A percentile compares a stretch with the other conserved stretches of the same genome.
These are phyloP conservation scores for Dascillus cervinus DNA, from an alignment of 2,888 invertebrate species.

Conservation along the genomic window DNA sequence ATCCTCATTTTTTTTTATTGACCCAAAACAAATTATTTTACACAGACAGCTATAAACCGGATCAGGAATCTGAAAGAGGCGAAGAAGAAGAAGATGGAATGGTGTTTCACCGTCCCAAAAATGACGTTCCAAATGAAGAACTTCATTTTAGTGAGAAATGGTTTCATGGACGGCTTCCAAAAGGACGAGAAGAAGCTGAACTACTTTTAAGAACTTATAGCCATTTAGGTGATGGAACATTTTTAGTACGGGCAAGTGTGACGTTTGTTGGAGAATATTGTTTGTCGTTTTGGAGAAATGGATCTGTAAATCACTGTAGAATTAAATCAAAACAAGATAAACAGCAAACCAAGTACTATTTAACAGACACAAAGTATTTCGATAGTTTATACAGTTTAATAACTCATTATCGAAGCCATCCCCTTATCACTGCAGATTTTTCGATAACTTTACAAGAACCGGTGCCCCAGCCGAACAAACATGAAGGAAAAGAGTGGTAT, in stretches of 20 bases:
- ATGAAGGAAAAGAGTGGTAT: constrained; percentile 91
- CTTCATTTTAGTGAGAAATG: constrained; percentile 87
- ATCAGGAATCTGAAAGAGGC: constrained; percentile 32
- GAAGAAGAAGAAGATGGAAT: constrained; percentile 43
- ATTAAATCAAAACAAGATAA: constrained; percentile 84
- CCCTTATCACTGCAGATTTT: constrained; percentile 84
- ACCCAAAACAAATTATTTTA: constrained; percentile 85
- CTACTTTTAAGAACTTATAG: constrained; percentile 67
- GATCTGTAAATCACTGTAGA: constrained; percentile 85
- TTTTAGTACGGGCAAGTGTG: constrained; percentile 87
- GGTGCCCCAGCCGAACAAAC: constrained; percentile 91
- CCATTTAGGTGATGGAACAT: constrained; percentile 83
- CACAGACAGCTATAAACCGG: constrained; percentile 57
- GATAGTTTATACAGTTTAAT: constrained; percentile 89
- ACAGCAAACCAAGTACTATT: constrained; percentile 81
- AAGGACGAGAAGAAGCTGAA: constrained; percentile 74
- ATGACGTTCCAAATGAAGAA: constrained; percentile 75
- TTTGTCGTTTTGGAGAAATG: constrained; percentile 87
- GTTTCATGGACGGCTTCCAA: constrained; percentile 84
- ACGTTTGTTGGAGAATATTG: constrained; percentile 96
- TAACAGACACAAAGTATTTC: constrained; percentile 81
- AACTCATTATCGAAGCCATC: constrained; percentile 79
- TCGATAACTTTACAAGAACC: constrained; percentile 81
- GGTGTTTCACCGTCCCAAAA: constrained; percentile 47
- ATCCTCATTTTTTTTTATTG: constrained; percentile 87